Base-by-base conservation (phyloP, 2,113 vertebrate genomes). In the Pelecanus crispus region DNA sequence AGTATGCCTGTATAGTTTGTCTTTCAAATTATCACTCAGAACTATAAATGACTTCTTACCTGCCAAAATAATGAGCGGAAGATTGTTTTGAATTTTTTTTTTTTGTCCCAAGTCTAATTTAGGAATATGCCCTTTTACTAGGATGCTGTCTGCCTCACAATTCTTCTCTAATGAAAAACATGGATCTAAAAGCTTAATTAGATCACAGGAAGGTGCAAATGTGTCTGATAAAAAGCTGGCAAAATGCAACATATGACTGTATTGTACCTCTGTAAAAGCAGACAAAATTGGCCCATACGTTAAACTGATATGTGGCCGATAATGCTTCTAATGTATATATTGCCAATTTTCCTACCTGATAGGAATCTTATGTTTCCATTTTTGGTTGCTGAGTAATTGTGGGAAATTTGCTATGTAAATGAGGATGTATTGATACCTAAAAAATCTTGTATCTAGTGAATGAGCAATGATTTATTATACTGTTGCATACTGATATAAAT, bases 1-100 rank as follows among this genome's bases (percentile, higher is more conserved):
- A 68, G 44, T 59, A 79, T 3, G n/a, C 38, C 66, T 91, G 25
- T 42, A 67, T 11, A 72, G 53, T 74, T 78, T 74, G 44, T 52
- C 84, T 89, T 85, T 61, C 49, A 65, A 73, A 61, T 95, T 91
- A 59, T 40, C 66, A 52, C 38, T 80, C 29, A 59, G 53, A 91
- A 80, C 73, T 90, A 71, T 59, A 79, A 91, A 90, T 61, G 36
- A 81, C 32, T 20, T 63, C 68, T 89, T 91, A 45, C 36, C 65
- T 91, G 84, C 31, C 77, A 94, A 94, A 95, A 84, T 91, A 86
- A 79, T 82, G 62, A 89, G 56, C 45, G 80, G 40, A 82, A 59
- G 5, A 6, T 28, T 12, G 44, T 26, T 94, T 82, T 72, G 24
- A 63, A 90, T 29, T 5, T 25, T 9, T 18, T 13, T 36, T 73